phyloP scores from a whole-genome alignment of 2,113 vertebrate species.

The Bos indicus region DNA sequence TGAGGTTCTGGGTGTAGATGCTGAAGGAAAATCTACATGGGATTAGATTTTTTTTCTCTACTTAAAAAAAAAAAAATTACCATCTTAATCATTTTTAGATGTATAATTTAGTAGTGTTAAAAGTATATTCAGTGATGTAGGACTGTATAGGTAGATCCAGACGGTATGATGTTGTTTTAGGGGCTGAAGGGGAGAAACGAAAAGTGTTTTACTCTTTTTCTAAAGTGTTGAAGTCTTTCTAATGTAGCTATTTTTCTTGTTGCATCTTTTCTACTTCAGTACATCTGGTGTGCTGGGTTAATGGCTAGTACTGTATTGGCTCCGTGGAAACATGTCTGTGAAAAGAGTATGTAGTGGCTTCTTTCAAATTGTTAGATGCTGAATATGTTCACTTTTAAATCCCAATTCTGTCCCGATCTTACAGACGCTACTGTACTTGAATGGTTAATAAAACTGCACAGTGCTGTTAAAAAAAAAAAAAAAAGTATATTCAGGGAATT shows the following conservation, averaged over 20 bases:
- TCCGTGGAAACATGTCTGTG: too few species aligned
- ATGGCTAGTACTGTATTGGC: too few species aligned
- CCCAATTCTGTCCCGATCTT: conserved; percentile 79
- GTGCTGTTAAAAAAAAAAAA: conserved; percentile 72
- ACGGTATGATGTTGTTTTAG: conserved; percentile 81
- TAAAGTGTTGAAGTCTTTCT: conserved; percentile 87
- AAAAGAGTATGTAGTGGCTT: too few species aligned
- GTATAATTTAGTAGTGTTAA: background rate
- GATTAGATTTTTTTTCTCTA: background rate
- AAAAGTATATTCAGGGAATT: background rate
- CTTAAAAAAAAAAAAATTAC: background rate
- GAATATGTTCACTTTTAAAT: conserved; percentile 78
- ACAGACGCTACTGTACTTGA: conserved; percentile 80
- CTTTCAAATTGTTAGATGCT: conserved; percentile 58
- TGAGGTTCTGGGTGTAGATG: background rate
- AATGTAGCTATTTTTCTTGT: conserved; percentile 85
- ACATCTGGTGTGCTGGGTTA: too few species aligned
- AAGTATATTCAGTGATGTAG: conserved; percentile 68
- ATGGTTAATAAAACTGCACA: conserved; percentile 73
- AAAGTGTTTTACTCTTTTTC: conserved; percentile 84
- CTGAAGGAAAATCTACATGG: background rate
- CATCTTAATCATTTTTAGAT: background rate
- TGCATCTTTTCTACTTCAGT: conserved; percentile 85
- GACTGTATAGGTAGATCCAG: conserved; percentile 81
- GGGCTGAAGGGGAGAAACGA: conserved; percentile 81